Percentiles rank a stretch among this genome's conserved stretches.
These are phyloP conservation scores for Trachythela sp. DNA, from an alignment of 64 coral and sea anemone genomes.

Conservation along the genomic window DNA sequence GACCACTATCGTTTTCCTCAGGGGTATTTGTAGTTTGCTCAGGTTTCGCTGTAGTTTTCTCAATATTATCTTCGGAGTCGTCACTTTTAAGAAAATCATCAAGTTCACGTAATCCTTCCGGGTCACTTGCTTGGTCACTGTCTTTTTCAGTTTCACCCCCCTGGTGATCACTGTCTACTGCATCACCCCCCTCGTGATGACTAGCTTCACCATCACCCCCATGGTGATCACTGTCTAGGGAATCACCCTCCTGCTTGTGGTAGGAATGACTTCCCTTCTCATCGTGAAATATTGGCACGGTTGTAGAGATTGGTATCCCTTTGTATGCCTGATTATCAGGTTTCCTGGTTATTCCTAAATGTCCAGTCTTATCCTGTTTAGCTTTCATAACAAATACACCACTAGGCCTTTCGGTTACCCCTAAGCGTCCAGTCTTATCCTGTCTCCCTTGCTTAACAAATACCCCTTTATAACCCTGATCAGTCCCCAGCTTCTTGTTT, in stretches of 20 bases:
- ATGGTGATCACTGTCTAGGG: not conserved
- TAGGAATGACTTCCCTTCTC: not conserved
- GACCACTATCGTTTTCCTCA: not conserved
- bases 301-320: not conserved
- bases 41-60: not conserved
- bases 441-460: not conserved
- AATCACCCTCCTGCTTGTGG: not conserved
- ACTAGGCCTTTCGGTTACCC: not conserved
- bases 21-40: not conserved
- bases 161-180: not conserved
- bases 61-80: no score
- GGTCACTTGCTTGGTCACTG: not conserved
- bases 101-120: not conserved
- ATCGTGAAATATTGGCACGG: not conserved
- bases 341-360: not conserved
- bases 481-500: no score
- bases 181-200: no score
- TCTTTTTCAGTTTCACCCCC: not conserved
- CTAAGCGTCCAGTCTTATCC: not conserved
- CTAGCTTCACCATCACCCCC: no score
- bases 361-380: not conserved
- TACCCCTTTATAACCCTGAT: no score
- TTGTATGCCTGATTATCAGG: not conserved
- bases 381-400: not conserved
- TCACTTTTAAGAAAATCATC: not conserved